Base-by-base conservation (phyloP, 1,140 invertebrate species). In the Arctopsyche grandis region DNA sequence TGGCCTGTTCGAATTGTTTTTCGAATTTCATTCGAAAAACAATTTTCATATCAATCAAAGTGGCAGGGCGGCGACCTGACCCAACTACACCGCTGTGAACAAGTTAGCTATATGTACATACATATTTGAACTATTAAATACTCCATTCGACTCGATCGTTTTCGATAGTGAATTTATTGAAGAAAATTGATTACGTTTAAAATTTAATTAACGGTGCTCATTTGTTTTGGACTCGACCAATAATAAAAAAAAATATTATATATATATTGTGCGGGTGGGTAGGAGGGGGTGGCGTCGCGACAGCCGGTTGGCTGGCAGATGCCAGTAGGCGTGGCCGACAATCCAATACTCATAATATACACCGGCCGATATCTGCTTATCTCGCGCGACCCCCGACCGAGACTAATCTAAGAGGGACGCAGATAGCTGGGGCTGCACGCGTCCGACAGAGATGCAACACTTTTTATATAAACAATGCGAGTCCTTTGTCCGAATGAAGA, bases 301-400 rank as follows among this genome's bases (percentile, higher is more conserved):
- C 70, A 74, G 26, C 71, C 74, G 80, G 77, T 81, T 81, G 80
- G 80, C 52, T 58, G 73, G 74, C 80, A 79, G 60, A 78, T 79
- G 80, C 44, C 14, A 0, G 80, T 75, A 77, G 80, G 80, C 80
- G 80, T 81, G 80, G 63, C 29, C 63, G 26, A 78, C 75, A 81
- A 81, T 73, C 75, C 74, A 73, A 81, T 76, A 60, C 74, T 79
- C 77, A 79, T 76, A 81, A 81, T 63, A 76, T 81, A 71, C 73
- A 75, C 14, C 60, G 63, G n/a, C 77, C 77, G 48, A 73, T 81
- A 77, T 81, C 80, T 78, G 21, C 74, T 76, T 81, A 79, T 81
- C 73, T 75, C 79, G 21, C 80, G 26, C 22, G 63, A 75, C 76
- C 76, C 76, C 63, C 75, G 43, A 19, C 44, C 48, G 14, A 21